Evolutionary conservation across 2,797 vertebrate species (phyloP).

Genomic region (Cyprinella venusta): DNA sequence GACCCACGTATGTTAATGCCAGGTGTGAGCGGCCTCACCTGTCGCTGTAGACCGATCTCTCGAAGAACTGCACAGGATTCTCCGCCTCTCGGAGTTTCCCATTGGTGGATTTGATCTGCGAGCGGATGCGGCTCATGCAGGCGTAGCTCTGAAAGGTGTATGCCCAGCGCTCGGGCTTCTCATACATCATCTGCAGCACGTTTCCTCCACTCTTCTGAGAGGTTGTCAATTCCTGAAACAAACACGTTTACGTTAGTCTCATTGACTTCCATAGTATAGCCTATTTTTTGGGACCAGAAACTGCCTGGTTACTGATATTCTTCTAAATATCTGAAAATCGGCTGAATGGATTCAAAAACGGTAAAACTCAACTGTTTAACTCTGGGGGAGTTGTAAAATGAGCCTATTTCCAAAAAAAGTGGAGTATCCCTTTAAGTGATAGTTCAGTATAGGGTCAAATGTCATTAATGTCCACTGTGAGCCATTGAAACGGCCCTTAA

Average conservation of each 20-base stretch:
- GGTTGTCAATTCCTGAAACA: conserved; percentile 82
- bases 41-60: conserved; percentile 94
- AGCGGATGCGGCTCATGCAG: conserved; percentile 89
- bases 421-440: no score
- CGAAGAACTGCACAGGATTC: conserved; percentile 88
- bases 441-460: background rate
- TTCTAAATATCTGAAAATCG: no score
- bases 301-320: no score
- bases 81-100: conserved; percentile 78
- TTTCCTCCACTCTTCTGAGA: conserved; percentile 92
- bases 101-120: conserved; percentile 82
- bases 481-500: background rate
- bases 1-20: background rate
- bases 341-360: no score
- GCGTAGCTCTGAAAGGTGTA: conserved; percentile 94
- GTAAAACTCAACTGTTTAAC: no score
- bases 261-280: no score
- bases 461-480: background rate
- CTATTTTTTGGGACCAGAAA: no score
- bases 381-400: no score
- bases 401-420: no score
- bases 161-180: conserved; percentile 91
- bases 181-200: conserved; percentile 92
- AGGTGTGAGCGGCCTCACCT: conserved; percentile 73
- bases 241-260: no score